phyloP scores from a whole-genome alignment of 2,888 invertebrate genomes.

The Amiota mariae region DNA sequence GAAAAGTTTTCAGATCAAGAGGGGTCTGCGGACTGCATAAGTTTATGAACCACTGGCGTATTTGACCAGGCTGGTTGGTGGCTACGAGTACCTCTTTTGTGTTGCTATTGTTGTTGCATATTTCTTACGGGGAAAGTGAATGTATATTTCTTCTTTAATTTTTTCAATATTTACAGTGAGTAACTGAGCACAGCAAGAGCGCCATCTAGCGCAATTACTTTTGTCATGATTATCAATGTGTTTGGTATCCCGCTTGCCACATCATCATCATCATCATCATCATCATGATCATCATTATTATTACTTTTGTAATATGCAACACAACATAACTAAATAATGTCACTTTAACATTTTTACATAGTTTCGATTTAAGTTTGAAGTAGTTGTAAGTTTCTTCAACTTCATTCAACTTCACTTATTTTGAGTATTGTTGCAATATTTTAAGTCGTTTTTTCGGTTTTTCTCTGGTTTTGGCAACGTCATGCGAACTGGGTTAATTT shows the following conservation, averaged over 20 bases:
- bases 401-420: not conserved
- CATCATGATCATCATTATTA: not conserved
- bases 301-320: not conserved
- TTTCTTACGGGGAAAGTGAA: conserved; percentile 58
- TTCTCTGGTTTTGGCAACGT: conserved; percentile 49
- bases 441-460: conserved; percentile 32
- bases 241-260: not conserved
- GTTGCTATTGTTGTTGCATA: conserved; percentile 20
- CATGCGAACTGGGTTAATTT: conserved; percentile 67
- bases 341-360: conserved; percentile 16
- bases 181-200: not conserved
- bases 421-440: not conserved
- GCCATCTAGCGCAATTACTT: conserved; percentile 21
- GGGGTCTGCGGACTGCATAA: no score
- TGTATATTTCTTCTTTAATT: conserved; percentile 30
- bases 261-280: not conserved
- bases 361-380: not conserved
- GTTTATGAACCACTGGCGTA: conserved; percentile 34
- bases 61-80: no score
- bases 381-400: not conserved
- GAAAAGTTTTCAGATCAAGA: no score
- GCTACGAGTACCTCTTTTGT: no score
- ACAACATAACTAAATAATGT: conserved; percentile 7
- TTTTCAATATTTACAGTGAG: conserved; percentile 1
- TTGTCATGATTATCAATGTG: conserved; percentile 20